These are phyloP conservation scores for Cossypha heuglini DNA, from an alignment of 2,797 vertebrate genomes.

Conservation along the genomic window DNA sequence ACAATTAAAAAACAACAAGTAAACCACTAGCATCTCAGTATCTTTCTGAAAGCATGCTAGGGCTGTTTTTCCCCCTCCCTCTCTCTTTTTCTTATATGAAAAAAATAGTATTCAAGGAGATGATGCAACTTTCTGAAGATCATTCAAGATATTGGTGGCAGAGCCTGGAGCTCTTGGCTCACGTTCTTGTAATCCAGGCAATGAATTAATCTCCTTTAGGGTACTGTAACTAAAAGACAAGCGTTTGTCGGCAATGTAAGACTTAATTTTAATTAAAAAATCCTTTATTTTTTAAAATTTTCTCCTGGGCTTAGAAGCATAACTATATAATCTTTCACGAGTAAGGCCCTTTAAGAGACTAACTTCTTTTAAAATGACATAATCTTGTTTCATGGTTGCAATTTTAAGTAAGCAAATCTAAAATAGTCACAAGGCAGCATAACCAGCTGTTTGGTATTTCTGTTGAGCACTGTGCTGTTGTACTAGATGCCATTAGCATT, in stretches of 20 bases:
- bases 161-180: not conserved
- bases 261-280: not conserved
- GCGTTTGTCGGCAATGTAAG: not conserved
- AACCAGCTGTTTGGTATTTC: not conserved
- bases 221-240: not conserved
- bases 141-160: not conserved
- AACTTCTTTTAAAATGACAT: not conserved
- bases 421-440: not conserved
- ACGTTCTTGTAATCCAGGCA: not conserved
- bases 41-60: not conserved
- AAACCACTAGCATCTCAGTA: not conserved
- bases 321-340: not conserved
- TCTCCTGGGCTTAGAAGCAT: not conserved
- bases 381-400: not conserved
- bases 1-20: not conserved
- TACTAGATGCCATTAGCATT: not conserved
- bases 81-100: not conserved
- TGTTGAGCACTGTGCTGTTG: not conserved
- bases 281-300: not conserved
- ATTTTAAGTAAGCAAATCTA: not conserved
- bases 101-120: not conserved
- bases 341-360: not conserved
- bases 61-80: not conserved
- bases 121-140: not conserved
- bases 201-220: not conserved